Evolutionary conservation across 1,140 invertebrate genomes (phyloP).

Genomic region (Nasonia longicornis): DNA sequence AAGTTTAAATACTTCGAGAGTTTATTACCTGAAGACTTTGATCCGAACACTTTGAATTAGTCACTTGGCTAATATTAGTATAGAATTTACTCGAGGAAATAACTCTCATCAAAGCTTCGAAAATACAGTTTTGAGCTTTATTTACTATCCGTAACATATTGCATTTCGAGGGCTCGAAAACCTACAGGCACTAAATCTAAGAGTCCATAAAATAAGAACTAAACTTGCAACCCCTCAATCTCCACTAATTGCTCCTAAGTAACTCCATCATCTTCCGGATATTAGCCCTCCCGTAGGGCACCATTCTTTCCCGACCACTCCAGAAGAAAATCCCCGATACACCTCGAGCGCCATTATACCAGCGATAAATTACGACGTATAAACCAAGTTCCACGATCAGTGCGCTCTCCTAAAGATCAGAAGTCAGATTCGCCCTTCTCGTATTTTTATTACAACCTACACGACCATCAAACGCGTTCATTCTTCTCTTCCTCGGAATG

Average conservation of each 20-base stretch:
- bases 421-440: not conserved
- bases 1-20: too few relatives aligned
- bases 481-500: conserved; percentile 6
- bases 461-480: conserved; percentile 6
- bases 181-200: not conserved
- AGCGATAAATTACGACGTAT: conserved; percentile 1
- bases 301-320: not conserved
- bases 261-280: not conserved
- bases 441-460: not conserved
- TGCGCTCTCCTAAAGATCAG: not conserved
- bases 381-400: not conserved
- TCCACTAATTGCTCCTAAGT: not conserved
- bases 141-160: not conserved
- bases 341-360: not conserved
- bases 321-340: not conserved
- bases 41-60: too few relatives aligned
- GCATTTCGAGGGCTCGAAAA: not conserved
- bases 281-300: not conserved
- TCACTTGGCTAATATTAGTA: too few relatives aligned
- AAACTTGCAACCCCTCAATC: not conserved
- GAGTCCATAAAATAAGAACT: not conserved
- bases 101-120: too few relatives aligned
- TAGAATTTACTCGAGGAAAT: too few relatives aligned
- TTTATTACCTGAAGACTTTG: too few relatives aligned
- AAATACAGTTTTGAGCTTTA: not conserved